Evolutionary conservation across 2,113 vertebrate genomes (phyloP).

Genomic region (Pholis gunnellus): DNA sequence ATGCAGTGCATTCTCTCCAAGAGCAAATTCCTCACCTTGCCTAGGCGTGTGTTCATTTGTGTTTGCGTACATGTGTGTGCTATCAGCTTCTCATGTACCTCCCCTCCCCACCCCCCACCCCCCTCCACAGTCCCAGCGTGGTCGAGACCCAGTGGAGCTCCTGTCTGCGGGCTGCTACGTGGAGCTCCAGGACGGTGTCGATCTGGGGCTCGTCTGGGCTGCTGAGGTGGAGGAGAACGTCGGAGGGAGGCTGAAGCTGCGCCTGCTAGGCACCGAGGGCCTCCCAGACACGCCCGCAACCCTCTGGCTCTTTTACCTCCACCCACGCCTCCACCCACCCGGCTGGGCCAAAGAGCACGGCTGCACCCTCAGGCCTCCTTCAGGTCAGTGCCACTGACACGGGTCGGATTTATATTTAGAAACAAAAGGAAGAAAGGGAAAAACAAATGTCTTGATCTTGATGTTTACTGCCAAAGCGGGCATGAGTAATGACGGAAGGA

Average conservation of each 20-base stretch:
- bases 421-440: conserved; percentile 13
- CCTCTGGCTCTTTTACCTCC: conserved; percentile 94
- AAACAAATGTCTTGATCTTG: conserved; percentile 1
- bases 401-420: conserved; percentile 29
- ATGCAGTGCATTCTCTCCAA: conserved; percentile 45
- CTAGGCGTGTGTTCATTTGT: conserved; percentile 43
- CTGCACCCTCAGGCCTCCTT: conserved; percentile 89
- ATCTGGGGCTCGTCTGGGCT: conserved; percentile 88
- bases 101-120: not conserved
- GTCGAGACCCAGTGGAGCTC: conserved; percentile 93
- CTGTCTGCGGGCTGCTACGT: conserved; percentile 90
- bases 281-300: conserved; percentile 85
- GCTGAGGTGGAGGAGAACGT: conserved; percentile 92
- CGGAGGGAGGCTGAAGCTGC: conserved; percentile 91
- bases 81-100: conserved; percentile 25
- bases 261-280: conserved; percentile 88
- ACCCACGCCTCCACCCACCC: conserved; percentile 93
- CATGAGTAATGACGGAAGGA: conserved; percentile 3
- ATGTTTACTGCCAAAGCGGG: conserved; percentile 15
- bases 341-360: conserved; percentile 93
- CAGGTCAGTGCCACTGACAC: conserved; percentile 82
- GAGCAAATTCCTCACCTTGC: conserved; percentile 55
- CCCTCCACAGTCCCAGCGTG: conserved; percentile 89
- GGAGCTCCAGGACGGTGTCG: conserved; percentile 88
- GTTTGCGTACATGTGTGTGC: conserved; percentile 25